Evolutionary conservation across 2,888 invertebrate genomes (phyloP), one percentile per base, ranked within the genome.

Genomic region (Galerucella calmariensis): DNA sequence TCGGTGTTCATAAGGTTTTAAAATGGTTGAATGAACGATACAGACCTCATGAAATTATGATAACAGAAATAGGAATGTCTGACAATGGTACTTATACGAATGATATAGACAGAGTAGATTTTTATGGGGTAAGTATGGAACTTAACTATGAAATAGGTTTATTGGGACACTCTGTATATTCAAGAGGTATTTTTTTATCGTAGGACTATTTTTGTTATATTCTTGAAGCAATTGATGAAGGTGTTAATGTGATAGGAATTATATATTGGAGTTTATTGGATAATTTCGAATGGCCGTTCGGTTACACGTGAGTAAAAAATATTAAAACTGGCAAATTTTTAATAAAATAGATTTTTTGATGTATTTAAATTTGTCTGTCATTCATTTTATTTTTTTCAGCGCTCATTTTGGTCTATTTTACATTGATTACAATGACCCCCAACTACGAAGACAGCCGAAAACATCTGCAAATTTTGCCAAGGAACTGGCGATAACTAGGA

Each of bases 31-130:
- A 89, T 78, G 85, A 86, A 67, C 88, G 89, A 24, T 93, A 92
- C 85, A 85, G 89, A 79, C 91, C 91, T 82, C 90, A 91, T 0
- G 81, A 88, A 11, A 87, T 91, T 1, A 83, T 91, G 56, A 86
- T 92, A 12, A 92, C 92, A 0, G 93, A 93, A 83, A 92, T 92
- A 80, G 92, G 92, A 0, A 88, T 90, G 27, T 90, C 92, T 6
- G 86, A 88, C 35, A 67, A 71, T 41, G 75, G 74, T 3, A 41
- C 68, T 44, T 73, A 24, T 51, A 44, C 65, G 14, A n/a, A 74
- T 12, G 74, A 74, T 56, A 12, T 12, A 16, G 72, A 66, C 5
- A 65, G 74, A 58, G 59, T 74, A 9, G 46, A 56, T 11, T 74
- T 63, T 59, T 66, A 53, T 46, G 41, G 41, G 61, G 74, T 74